phyloP scores from a whole-genome alignment of 2,797 vertebrate species.

The Hirundo rustica region DNA sequence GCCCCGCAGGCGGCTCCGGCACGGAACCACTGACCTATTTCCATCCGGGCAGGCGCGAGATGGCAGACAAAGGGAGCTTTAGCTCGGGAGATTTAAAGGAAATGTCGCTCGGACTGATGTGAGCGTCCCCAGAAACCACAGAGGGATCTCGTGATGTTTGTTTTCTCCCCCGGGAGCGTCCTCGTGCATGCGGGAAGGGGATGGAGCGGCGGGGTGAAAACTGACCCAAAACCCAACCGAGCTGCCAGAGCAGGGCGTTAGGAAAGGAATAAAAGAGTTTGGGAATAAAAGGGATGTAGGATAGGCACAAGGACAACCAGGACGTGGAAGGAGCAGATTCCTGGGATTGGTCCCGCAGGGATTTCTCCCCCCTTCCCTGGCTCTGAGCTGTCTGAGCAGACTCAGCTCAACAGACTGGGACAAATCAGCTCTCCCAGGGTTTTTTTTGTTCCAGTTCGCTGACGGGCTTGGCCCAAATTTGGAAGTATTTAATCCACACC shows the following conservation, averaged over 20 bases:
- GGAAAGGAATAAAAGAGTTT: background rate
- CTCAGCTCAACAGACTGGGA: background rate
- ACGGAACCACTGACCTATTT: slow-evolving; percentile 55
- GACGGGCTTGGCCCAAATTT: background rate
- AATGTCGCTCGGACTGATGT: background rate
- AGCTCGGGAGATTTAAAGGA: slow-evolving; percentile 31
- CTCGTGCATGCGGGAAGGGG: background rate
- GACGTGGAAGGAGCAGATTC: background rate
- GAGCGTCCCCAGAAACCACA: background rate
- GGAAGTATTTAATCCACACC: background rate
- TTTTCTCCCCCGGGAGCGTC: background rate
- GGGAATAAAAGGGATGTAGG: background rate
- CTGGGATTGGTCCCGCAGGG: background rate
- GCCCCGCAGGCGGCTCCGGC: background rate
- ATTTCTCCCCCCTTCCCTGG: background rate
- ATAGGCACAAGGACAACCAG: background rate
- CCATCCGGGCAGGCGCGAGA: background rate
- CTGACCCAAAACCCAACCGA: background rate
- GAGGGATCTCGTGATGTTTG: background rate
- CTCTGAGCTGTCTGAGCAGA: background rate
- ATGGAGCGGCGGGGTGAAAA: background rate
- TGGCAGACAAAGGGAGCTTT: slow-evolving; percentile 12
- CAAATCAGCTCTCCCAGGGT: background rate
- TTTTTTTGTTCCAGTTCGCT: background rate
- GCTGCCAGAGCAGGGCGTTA: background rate